phyloP scores from a whole-genome alignment of 1,140 invertebrate species.

The Acyrthosiphon pisum region DNA sequence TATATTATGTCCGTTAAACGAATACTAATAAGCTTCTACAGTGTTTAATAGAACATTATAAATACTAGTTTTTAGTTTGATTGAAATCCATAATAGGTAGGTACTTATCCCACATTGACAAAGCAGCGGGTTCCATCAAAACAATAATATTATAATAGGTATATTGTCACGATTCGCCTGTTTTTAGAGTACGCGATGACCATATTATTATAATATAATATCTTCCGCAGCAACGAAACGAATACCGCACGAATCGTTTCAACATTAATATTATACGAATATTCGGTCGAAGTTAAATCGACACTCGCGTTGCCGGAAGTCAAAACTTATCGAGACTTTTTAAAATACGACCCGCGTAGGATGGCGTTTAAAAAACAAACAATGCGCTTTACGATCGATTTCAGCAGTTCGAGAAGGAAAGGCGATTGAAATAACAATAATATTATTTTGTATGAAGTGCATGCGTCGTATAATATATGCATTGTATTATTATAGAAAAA shows the following conservation, averaged over 20 bases:
- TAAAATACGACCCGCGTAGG: not conserved
- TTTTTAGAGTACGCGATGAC: not conserved
- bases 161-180: not conserved
- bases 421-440: not conserved
- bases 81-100: no score
- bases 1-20: not conserved
- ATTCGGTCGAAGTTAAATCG: not conserved
- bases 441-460: not conserved
- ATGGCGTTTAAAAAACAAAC: not conserved
- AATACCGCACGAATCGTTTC: not conserved
- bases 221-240: not conserved
- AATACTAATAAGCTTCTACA: not conserved
- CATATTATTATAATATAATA: not conserved
- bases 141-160: not conserved
- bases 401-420: not conserved
- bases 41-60: accelerated
- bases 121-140: not conserved
- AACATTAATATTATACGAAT: not conserved
- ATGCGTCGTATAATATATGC: no score
- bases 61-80: not conserved
- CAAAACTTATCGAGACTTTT: not conserved
- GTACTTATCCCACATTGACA: not conserved
- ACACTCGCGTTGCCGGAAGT: not conserved
- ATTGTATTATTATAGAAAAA: no score
- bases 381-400: not conserved